Percentiles rank a stretch among this genome's conserved stretches.
Conservation (phyloP, 2,113 vertebrate genomes). For the Thermophis baileyi region DNA sequence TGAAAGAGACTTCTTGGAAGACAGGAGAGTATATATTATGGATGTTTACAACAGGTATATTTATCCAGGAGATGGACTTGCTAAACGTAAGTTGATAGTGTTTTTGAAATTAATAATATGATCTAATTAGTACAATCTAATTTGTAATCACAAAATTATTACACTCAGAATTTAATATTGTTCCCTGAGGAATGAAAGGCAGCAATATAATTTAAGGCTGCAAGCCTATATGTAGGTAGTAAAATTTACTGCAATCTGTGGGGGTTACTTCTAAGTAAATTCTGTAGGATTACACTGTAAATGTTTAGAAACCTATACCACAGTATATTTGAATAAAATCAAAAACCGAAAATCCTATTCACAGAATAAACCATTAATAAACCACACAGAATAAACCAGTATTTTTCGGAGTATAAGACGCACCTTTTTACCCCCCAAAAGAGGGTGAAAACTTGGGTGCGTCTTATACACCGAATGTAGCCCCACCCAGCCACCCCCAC, state of each 20-base stretch:
- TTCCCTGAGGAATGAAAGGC: not conserved
- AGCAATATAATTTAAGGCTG: not conserved
- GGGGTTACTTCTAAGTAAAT: not conserved
- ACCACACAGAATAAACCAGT: no score
- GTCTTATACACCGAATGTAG: no score
- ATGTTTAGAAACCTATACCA: not conserved
- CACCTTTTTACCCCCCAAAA: no score
- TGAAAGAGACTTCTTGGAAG: conserved; percentile 91
- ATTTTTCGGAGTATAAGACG: no score
- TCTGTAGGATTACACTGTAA: not conserved
- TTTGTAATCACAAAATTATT: not conserved
- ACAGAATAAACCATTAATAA: not conserved
- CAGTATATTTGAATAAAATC: not conserved
- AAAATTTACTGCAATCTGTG: no score
- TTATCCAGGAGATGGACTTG: conserved; percentile 86
- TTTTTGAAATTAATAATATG: not conserved
- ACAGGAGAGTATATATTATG: conserved; percentile 91
- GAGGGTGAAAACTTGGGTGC: no score
- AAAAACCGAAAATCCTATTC: not conserved
- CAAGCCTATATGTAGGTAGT: not conserved
- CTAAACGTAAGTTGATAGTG: conserved; percentile 82
- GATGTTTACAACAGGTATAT: conserved; percentile 93
- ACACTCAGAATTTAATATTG: not conserved
- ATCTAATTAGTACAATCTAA: not conserved
- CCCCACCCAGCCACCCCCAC: no score